phyloP scores from a whole-genome alignment of 2,113 vertebrate genomes.

The Leucoraja erinaceus region DNA sequence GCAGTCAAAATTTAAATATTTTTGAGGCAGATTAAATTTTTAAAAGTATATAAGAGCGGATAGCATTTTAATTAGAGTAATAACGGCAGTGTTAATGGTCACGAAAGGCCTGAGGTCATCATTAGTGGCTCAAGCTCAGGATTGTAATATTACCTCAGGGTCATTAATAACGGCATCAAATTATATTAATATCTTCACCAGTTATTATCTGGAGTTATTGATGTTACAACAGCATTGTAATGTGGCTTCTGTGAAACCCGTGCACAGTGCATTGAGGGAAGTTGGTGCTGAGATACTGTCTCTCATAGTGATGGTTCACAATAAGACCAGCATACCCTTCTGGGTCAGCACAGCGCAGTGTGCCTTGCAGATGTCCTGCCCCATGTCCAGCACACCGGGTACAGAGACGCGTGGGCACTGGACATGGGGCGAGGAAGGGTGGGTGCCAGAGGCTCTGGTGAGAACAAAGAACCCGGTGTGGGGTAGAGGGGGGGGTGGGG shows the following conservation, averaged over 20 bases:
- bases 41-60: not conserved
- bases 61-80: constrained; percentile 27
- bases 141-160: constrained; percentile 17
- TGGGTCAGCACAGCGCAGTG: too few relatives aligned
- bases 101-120: not conserved
- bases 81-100: not conserved
- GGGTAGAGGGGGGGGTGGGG: too few relatives aligned
- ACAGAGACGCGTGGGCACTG: too few relatives aligned
- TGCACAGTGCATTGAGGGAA: not conserved
- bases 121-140: not conserved
- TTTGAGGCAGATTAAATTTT: constrained; percentile 16
- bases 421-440: too few relatives aligned
- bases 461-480: too few relatives aligned
- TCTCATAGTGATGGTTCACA: not conserved
- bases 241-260: not conserved
- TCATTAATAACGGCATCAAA: not conserved
- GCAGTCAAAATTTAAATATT: not conserved
- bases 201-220: not conserved
- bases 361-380: too few relatives aligned
- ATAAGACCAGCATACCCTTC: not conserved
- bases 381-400: too few relatives aligned
- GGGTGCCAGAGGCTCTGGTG: too few relatives aligned
- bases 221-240: not conserved
- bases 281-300: not conserved
- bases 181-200: not conserved